Evolutionary conservation across 2,797 vertebrate species (phyloP).

Genomic region (Micromesistius poutassou): DNA sequence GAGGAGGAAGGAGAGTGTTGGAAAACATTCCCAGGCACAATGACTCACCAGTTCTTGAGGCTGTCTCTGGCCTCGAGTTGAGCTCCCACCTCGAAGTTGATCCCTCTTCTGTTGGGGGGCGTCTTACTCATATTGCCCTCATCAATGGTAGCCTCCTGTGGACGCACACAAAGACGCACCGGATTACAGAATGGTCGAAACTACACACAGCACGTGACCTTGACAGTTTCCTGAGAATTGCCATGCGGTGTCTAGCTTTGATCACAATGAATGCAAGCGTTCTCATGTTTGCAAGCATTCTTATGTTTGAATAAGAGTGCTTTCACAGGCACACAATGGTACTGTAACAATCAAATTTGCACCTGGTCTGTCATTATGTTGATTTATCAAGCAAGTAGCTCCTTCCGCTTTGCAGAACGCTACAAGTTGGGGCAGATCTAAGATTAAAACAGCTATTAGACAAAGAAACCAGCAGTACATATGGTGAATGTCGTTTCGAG

Average conservation of each 20-base stretch:
- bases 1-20: neutral
- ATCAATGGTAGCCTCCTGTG: constrained; percentile 70
- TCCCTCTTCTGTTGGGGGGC: constrained; percentile 97
- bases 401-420: constrained; percentile 27
- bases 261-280: constrained; percentile 12
- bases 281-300: constrained; percentile 9
- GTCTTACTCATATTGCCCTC: constrained; percentile 91
- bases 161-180: constrained; percentile 37
- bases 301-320: constrained; percentile 2
- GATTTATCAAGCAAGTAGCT: constrained; percentile 14
- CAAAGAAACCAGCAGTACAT: neutral
- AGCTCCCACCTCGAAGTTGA: constrained; percentile 97
- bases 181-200: neutral
- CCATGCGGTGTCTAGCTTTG: constrained; percentile 18
- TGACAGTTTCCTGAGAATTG: constrained; percentile 13
- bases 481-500: neutral
- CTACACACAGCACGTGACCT: constrained; percentile 25
- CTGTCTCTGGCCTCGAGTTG: constrained; percentile 96
- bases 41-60: constrained; percentile 92
- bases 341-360: constrained; percentile 18
- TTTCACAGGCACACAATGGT: constrained; percentile 11
- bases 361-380: constrained; percentile 21
- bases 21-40: constrained; percentile 47
- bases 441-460: constrained; percentile 2
- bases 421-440: neutral